Conservation (phyloP, 1,140 invertebrate genomes). For the Solen grandis region DNA sequence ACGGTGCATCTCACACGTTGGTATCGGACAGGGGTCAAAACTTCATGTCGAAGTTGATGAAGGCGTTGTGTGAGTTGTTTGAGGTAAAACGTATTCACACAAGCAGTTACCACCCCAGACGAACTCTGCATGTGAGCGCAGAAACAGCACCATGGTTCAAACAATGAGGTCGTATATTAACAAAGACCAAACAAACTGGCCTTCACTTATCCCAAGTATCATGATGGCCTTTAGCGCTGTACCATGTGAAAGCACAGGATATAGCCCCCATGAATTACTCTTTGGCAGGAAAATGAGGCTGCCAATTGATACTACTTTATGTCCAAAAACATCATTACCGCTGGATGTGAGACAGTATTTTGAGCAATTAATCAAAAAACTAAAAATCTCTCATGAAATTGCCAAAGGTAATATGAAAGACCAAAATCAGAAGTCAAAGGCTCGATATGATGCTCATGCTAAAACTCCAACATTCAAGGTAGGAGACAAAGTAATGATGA, state of each 20-base stretch:
- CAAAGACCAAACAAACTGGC: constrained; percentile 21
- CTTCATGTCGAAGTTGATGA: constrained; percentile 41
- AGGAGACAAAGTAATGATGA: constrained; percentile 10
- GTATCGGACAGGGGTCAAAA: constrained; percentile 40
- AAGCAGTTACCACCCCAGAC: constrained; percentile 27
- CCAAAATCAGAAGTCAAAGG: neutral
- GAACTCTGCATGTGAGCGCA: neutral
- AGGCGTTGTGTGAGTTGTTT: constrained; percentile 33
- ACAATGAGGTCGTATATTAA: neutral
- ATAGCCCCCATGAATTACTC: neutral
- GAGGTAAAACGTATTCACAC: constrained; percentile 39
- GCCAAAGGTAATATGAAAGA: constrained; percentile 16
- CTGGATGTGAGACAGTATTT: neutral
- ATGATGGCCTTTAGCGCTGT: neutral
- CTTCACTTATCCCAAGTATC: neutral
- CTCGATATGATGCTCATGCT: neutral
- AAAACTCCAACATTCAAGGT: neutral
- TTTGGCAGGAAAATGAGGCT: constrained; percentile 14
- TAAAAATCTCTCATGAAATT: constrained; percentile 23
- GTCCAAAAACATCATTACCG: neutral
- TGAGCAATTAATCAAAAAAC: neutral
- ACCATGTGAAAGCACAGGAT: neutral
- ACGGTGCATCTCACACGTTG: constrained; percentile 31
- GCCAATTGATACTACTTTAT: constrained; percentile 8
- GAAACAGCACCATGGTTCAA: neutral